These are phyloP conservation scores for Vidua macroura DNA, from an alignment of 2,113 vertebrate genomes.

Conservation along the genomic window DNA sequence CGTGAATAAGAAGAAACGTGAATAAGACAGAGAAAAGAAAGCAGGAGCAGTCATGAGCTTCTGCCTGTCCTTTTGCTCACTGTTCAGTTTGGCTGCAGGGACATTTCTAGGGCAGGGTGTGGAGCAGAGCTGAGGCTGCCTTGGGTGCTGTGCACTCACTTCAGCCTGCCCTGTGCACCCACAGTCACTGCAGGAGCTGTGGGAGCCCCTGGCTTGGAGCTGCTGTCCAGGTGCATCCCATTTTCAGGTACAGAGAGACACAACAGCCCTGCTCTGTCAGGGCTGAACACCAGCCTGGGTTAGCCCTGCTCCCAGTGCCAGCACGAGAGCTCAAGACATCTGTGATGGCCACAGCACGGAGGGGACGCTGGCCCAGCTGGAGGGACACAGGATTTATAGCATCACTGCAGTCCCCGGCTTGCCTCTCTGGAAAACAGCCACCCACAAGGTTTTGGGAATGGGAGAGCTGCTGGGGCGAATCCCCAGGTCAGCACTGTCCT, in stretches of 20 bases:
- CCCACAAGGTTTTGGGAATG: background rate
- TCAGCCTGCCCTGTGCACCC: background rate
- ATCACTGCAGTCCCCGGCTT: background rate
- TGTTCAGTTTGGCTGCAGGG: background rate
- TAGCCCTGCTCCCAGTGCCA: background rate
- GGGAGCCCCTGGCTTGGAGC: background rate
- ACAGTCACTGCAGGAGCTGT: background rate
- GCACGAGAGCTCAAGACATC: fast-evolving
- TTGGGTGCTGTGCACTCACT: background rate
- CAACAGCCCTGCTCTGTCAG: background rate
- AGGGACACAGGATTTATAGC: background rate
- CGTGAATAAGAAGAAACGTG: no score
- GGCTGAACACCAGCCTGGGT: background rate
- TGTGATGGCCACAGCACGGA: background rate
- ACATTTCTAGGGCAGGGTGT: background rate
- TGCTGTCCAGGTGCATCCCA: background rate
- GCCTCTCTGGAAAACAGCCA: background rate
- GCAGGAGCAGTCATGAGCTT: background rate
- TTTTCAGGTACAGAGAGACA: background rate
- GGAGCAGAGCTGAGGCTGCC: background rate
- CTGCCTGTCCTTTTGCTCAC: background rate
- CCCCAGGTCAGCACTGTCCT: background rate
- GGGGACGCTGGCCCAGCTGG: background rate
- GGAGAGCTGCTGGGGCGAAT: background rate
- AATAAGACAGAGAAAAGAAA: background rate